phyloP scores from a whole-genome alignment of 1,140 invertebrate genomes.

The Chelonus insularis region DNA sequence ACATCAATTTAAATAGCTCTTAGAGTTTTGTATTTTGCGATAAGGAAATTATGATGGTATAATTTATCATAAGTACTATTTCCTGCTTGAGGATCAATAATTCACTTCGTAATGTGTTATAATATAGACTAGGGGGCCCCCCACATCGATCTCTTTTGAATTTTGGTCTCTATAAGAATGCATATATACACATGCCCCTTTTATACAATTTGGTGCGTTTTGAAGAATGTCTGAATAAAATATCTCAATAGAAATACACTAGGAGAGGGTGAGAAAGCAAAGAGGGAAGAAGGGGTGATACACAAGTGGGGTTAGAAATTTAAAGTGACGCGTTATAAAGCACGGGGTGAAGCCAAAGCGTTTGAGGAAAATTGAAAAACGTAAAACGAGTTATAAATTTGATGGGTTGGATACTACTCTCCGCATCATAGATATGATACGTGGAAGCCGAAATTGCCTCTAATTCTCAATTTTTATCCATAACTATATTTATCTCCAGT shows the following conservation, averaged over 20 bases:
- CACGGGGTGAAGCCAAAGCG: not conserved
- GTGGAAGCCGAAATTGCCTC: not conserved
- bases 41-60: constrained; percentile 22
- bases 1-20: not conserved
- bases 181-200: not conserved
- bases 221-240: constrained; percentile 22
- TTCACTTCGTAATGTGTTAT: constrained; percentile 11
- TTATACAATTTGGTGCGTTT: constrained; percentile 10
- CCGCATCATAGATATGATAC: not conserved
- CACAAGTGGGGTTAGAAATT: constrained; percentile 21
- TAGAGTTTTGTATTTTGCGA: constrained; percentile 20
- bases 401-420: constrained; percentile 13
- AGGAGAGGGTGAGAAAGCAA: not conserved
- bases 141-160: constrained; percentile 4
- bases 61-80: constrained; percentile 28
- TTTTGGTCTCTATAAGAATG: not conserved
- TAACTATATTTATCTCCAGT: no score
- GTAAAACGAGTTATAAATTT: constrained; percentile 34
- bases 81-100: constrained; percentile 26
- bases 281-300: not conserved
- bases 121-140: not conserved
- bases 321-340: constrained; percentile 18
- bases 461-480: no score
- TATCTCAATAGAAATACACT: constrained; percentile 2
- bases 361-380: constrained; percentile 31